phyloP scores from a whole-genome alignment of 2,113 vertebrate genomes.

The Thymallus thymallus region DNA sequence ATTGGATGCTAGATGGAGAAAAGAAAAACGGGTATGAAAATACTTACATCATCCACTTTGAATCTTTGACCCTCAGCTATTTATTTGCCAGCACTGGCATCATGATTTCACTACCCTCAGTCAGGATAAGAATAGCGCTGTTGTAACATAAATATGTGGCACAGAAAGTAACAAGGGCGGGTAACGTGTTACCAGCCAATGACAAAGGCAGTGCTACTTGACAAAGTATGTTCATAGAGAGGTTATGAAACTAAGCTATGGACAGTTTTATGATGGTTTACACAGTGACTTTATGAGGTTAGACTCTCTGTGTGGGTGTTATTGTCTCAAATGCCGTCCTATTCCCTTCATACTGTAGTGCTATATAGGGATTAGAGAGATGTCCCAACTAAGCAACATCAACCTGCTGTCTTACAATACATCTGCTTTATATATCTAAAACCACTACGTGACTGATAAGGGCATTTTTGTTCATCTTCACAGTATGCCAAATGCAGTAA shows the following conservation, averaged over 20 bases:
- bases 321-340: too few species aligned
- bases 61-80: conserved; percentile 22
- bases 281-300: not conserved
- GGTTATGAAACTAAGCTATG: not conserved
- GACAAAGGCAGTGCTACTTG: not conserved
- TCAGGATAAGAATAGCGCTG: conserved; percentile 26
- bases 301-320: not conserved
- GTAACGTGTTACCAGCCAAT: not conserved
- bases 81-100: conserved; percentile 21
- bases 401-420: too few species aligned
- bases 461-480: too few species aligned
- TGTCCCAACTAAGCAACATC: too few species aligned
- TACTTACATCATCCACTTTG: conserved; percentile 24
- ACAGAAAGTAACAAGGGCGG: not conserved
- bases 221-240: not conserved
- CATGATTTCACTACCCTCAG: conserved; percentile 18
- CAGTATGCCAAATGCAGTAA: too few species aligned
- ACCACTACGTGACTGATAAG: too few species aligned
- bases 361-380: too few species aligned
- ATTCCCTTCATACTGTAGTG: not conserved
- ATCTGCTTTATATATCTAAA: too few species aligned
- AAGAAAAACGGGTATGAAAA: not conserved
- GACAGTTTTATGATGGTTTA: not conserved
- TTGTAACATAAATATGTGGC: not conserved
- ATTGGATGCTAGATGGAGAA: not conserved